Evolutionary conservation across 2,888 invertebrate genomes (phyloP).

Genomic region (Microchrysa polita): DNA sequence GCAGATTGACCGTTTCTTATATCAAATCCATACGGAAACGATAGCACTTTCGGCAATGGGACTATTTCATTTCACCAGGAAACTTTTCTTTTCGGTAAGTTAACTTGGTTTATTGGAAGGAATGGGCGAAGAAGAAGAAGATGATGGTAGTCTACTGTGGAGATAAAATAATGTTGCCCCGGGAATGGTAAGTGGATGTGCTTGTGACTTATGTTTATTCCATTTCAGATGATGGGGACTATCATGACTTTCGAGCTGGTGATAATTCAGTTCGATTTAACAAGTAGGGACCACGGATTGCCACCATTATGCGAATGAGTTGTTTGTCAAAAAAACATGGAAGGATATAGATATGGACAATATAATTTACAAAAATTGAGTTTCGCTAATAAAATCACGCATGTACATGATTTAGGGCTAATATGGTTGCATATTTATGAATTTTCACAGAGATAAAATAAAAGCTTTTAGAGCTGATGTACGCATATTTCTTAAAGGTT

Average conservation of each 20-base stretch:
- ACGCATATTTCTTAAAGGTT: too few relatives aligned
- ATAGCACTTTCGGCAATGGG: constrained; percentile 71
- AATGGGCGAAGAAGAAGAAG: not conserved
- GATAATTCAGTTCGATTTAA: constrained; percentile 67
- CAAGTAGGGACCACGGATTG: constrained; percentile 21
- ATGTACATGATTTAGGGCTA: too few relatives aligned
- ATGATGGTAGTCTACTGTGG: not conserved
- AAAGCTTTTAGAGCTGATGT: too few relatives aligned
- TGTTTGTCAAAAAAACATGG: not conserved
- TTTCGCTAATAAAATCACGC: too few relatives aligned
- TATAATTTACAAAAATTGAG: too few relatives aligned
- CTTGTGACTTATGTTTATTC: not conserved
- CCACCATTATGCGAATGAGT: constrained; percentile 39
- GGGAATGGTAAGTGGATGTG: not conserved
- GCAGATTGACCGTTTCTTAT: constrained; percentile 69
- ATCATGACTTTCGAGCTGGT: constrained; percentile 76
- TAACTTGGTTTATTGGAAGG: not conserved
- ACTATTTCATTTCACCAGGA: constrained; percentile 69
- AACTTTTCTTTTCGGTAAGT: constrained; percentile 69
- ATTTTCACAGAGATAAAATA: too few relatives aligned
- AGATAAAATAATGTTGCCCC: not conserved
- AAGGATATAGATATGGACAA: too few relatives aligned
- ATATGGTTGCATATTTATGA: too few relatives aligned
- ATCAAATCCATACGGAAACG: constrained; percentile 69
- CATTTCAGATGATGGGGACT: constrained; percentile 69